Percentiles rank a stretch among this genome's conserved stretches.
phyloP scores from a whole-genome alignment of 2,797 vertebrate genomes.

The Tapirus indicus region DNA sequence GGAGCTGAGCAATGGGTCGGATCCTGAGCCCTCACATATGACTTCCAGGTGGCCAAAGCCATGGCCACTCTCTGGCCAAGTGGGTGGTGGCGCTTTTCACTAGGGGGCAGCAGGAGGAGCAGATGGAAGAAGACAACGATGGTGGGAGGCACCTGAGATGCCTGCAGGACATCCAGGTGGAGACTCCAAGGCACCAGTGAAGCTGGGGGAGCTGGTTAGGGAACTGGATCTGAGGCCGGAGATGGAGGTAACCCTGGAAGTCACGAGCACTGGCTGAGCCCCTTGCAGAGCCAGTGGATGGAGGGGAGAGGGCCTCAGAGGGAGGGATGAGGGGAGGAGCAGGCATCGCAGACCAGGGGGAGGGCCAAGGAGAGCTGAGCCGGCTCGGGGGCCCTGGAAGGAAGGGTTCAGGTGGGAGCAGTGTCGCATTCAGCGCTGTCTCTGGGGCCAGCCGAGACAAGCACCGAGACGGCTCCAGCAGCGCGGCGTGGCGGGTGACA shows the following conservation, averaged over 20 bases:
- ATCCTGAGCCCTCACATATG: neutral
- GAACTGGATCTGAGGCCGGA: neutral
- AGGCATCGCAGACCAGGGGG: too few species aligned
- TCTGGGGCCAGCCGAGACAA: neutral
- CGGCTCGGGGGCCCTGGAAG: neutral
- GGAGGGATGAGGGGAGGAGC: too few species aligned
- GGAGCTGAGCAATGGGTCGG: neutral
- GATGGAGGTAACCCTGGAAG: neutral
- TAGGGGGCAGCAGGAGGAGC: neutral
- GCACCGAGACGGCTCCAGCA: neutral
- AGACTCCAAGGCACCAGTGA: neutral
- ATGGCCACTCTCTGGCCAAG: neutral
- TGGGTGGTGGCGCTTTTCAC: neutral
- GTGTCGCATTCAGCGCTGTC: neutral
- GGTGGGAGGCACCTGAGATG: neutral
- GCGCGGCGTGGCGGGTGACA: accelerated
- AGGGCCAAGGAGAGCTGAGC: neutral
- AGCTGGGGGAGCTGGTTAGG: neutral
- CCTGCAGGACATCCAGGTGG: too few species aligned
- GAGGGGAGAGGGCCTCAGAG: neutral
- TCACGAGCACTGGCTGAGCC: neutral
- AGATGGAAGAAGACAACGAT: neutral
- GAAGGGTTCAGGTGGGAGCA: neutral
- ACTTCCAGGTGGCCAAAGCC: neutral
- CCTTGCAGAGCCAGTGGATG: accelerated